Conservation (phyloP, 2,113 vertebrate genomes). For the Ellobius talpinus region DNA sequence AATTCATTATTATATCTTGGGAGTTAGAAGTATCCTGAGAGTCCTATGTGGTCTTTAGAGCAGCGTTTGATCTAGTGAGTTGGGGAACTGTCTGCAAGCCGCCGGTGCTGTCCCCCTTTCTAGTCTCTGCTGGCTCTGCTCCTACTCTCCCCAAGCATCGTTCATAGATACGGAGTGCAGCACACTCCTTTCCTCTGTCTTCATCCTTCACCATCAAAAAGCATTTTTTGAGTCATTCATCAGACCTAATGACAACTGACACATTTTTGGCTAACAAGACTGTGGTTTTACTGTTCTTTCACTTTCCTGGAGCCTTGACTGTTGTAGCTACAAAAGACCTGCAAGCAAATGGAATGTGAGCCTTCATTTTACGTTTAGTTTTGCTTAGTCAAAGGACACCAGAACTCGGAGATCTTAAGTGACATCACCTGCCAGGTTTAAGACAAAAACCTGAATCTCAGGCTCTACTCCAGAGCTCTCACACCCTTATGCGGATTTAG, state of each 20-base stretch:
- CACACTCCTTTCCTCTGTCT: not conserved
- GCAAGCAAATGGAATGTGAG: not conserved
- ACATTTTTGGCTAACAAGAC: slow-evolving; percentile 15
- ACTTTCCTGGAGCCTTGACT: slow-evolving; percentile 26
- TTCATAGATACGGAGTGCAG: not conserved
- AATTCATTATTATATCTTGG: not conserved
- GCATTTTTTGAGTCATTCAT: slow-evolving; percentile 44
- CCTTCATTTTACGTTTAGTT: not conserved
- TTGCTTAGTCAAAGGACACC: slow-evolving; percentile 37
- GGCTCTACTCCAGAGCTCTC: not conserved
- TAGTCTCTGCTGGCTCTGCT: not conserved
- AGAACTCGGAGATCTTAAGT: not conserved
- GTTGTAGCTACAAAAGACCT: not conserved
- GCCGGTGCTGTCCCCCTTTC: not conserved
- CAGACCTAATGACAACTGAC: slow-evolving; percentile 57
- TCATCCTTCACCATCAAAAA: slow-evolving; percentile 51
- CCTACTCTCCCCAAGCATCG: not conserved
- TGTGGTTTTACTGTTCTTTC: slow-evolving; percentile 8
- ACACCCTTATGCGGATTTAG: not conserved
- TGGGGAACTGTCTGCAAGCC: not conserved
- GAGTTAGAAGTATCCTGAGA: not conserved
- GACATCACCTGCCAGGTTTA: not conserved
- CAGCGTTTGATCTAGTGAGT: slow-evolving; percentile 10
- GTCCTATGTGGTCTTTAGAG: slow-evolving; percentile 4
- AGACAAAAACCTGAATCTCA: not conserved